These are phyloP conservation scores for Tortrix viridana DNA, from an alignment of 2,888 invertebrate species.

Conservation along the genomic window DNA sequence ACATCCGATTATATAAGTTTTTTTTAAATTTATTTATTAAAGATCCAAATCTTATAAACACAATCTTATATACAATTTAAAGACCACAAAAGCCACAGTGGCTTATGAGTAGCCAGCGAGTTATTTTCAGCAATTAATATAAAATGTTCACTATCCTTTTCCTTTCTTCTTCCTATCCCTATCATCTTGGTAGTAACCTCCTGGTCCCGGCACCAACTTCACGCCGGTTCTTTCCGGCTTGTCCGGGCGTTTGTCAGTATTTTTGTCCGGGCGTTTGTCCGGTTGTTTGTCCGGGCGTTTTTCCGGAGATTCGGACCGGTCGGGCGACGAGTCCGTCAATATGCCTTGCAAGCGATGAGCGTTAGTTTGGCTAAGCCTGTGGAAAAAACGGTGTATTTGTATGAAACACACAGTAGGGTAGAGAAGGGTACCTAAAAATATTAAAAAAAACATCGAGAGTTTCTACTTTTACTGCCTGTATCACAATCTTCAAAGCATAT, in stretches of 20 bases:
- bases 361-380: conserved; percentile 72
- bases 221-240: conserved; percentile 42
- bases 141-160: conserved; percentile 26
- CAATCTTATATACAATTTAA: no score
- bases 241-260: conserved; percentile 12
- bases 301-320: conserved; percentile 43
- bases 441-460: no score
- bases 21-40: no score
- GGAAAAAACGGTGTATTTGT: conserved; percentile 8
- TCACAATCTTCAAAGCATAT: background rate
- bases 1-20: no score
- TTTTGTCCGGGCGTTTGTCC: conserved; percentile 1
- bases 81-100: no score
- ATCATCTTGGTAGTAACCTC: conserved; percentile 69
- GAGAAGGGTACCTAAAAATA: no score
- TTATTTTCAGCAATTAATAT: no score
- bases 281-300: conserved; percentile 38
- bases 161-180: conserved; percentile 54
- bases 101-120: no score
- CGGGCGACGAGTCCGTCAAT: conserved; percentile 61
- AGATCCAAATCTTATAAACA: no score
- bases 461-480: no score
- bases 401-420: no score
- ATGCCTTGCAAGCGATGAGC: conserved; percentile 74
- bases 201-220: conserved; percentile 62